A percentile compares a stretch with the other conserved stretches of the same genome.
Evolutionary conservation across 1,140 invertebrate genomes (phyloP).

Genomic region (Bilobella aurantiaca): DNA sequence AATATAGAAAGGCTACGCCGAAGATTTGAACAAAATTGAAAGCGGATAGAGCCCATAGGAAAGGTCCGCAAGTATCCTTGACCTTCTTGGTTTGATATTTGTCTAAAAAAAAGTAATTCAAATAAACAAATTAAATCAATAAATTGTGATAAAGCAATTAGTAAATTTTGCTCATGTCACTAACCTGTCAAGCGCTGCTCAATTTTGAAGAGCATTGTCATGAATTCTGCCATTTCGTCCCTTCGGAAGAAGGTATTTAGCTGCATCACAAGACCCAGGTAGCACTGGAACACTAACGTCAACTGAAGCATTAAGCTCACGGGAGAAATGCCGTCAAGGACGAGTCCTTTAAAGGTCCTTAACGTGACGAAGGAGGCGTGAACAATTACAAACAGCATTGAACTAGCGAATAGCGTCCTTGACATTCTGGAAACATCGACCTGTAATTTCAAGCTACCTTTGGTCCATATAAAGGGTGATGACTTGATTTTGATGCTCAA

Average conservation of each 20-base stretch:
- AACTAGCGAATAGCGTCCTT: neutral
- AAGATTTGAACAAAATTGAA: neutral
- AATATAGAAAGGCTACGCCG: neutral
- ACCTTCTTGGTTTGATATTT: neutral
- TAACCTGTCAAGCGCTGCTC: neutral
- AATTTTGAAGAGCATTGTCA: neutral
- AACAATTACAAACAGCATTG: neutral
- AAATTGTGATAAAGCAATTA: neutral
- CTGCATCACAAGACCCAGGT: neutral
- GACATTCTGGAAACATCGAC: neutral
- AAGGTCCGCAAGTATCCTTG: neutral
- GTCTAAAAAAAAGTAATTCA: neutral
- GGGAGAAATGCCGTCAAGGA: neutral
- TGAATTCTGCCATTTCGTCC: neutral
- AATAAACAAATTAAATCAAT: neutral
- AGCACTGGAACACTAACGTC: neutral
- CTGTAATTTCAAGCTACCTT: neutral
- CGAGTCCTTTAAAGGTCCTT: neutral
- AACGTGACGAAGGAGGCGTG: neutral
- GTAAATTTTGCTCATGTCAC: neutral
- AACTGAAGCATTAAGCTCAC: neutral
- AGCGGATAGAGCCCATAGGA: neutral
- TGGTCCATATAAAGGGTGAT: neutral
- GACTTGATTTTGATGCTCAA: neutral
- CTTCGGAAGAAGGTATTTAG: neutral